These are phyloP conservation scores for Turritopsis rubra DNA, from an alignment of 30 jellyfish, hydroid and myxozoan genomes.

Conservation along the genomic window DNA sequence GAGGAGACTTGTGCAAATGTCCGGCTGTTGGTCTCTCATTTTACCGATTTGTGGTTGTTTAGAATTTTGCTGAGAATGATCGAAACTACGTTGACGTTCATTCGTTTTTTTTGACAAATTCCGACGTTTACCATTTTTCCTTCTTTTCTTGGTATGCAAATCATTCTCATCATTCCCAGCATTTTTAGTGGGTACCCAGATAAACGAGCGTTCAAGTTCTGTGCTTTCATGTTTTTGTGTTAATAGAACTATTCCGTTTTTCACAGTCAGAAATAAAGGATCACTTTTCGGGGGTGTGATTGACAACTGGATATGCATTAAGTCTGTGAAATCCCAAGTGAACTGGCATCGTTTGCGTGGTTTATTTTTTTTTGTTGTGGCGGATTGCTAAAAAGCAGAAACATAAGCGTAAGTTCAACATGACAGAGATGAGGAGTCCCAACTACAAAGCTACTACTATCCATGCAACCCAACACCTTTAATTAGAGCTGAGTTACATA, in stretches of 20 bases:
- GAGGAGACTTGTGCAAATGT: background rate
- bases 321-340: constrained; percentile 11
- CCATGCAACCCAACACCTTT: background rate
- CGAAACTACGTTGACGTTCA: background rate
- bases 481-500: background rate
- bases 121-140: background rate
- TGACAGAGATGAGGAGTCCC: background rate
- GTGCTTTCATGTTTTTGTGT: constrained; percentile 1
- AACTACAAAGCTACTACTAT: background rate
- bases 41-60: background rate
- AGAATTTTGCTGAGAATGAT: background rate
- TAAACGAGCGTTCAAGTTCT: constrained; percentile 26
- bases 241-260: background rate
- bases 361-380: constrained; percentile 5
- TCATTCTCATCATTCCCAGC: background rate
- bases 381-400: constrained; percentile 1
- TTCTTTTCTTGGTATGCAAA: background rate
- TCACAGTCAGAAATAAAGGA: constrained; percentile 16
- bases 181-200: constrained; percentile 35
- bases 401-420: background rate
- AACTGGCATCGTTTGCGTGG: constrained; percentile 34
- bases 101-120: background rate
- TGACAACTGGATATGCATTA: constrained; percentile 25
- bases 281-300: background rate
- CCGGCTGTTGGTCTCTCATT: too few relatives aligned